Evolutionary conservation across 1,140 invertebrate species (phyloP), one percentile per base, ranked within the genome.

Genomic region (Zophobas morio): DNA sequence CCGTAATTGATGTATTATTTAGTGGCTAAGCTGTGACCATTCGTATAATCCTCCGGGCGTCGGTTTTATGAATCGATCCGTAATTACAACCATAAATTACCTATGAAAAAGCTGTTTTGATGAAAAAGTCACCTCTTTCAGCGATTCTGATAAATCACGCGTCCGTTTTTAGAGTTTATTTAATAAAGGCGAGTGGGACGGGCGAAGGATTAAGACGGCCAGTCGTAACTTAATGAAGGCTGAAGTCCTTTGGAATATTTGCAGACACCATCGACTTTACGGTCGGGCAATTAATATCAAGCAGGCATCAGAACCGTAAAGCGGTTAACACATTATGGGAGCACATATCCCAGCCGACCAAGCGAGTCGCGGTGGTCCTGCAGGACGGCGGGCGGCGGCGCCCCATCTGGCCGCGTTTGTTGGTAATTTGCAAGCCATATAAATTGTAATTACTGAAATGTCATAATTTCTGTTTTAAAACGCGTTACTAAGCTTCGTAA

Each of bases 1-100:
- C 46, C 40, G 77, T 78, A 78, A 78, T 78, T 75, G 77, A 78
- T 78, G 77, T 78, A 78, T 75, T 78, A 70, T 75, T 78, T 75
- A 78, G 57, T 78, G 70, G 72, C 33, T 78, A 40, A 75, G 72
- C 57, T 36, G 72, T 66, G 73, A 78, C 49, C 72, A 78, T 78
- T 78, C 71, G 77, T 78, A 78, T 75, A 78, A 74, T 74, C 71
- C 72, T 40, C 35, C 34, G 40, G 39, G 72, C 49, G 32, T 76
- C 66, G 32, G 53, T 60, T 75, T 75, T 75, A 78, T 78, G 66
- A 75, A 78, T 78, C 66, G 77, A 78, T 78, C 20, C 72, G 57
- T 78, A 78, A 78, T 78, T 78, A 78, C 73, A 36, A 2, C 42
- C 34, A 78, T 78, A 78, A 75, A 78, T 78, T 70, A 78, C 56